Base-by-base conservation (phyloP, 2,888 invertebrate genomes). In the Caenorhabditis virilis region DNA sequence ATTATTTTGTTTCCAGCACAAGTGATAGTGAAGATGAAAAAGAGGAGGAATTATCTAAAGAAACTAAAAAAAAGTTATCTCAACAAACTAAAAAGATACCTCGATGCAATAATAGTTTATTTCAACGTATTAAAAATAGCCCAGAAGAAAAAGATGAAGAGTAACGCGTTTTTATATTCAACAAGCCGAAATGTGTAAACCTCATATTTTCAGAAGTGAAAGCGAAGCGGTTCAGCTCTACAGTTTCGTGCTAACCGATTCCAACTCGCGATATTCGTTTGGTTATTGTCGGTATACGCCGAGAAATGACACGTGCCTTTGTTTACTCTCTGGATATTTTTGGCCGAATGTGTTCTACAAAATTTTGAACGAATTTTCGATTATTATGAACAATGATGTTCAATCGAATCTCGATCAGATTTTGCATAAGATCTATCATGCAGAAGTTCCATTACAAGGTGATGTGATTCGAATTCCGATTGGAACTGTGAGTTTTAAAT, bases 201-300 rank as follows among this genome's bases (percentile, higher is more conserved):
- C n/a, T n/a, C n/a, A 35, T 41, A 20, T 45, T 61, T 72, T 46
- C 39, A 74, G 74, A 20, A 58, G 65, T 9, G 73, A 73, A 16
- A 35, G 60, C 9, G 82, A 83, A 77, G 89, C 90, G 63, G 91
- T 95, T 57, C 93, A 95, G 85, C 91, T 93, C 81, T 98, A 94
- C 85, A 95, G 95, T 25, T 98, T 97, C 87, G 95, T 95, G 50
- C 87, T 97, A 82, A 98, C 97, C 23, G 93, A 91, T 78, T 88
- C 90, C 78, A 93, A 94, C 84, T 92, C 94, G 25, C 93, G 93
- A 87, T 95, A 93, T 89, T 93, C 93, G 36, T 98, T 93, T 87
- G 95, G 95, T 72, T 97, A 93, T 86, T 95, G 95, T 85, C 90
- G 97, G 25, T 93, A 93, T 85, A 92, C 95, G 84, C 92, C 94